A percentile compares a stretch with the other conserved stretches of the same genome.
phyloP scores from a whole-genome alignment of 2,113 vertebrate genomes.

The Mesoclemmys tuberculata region DNA sequence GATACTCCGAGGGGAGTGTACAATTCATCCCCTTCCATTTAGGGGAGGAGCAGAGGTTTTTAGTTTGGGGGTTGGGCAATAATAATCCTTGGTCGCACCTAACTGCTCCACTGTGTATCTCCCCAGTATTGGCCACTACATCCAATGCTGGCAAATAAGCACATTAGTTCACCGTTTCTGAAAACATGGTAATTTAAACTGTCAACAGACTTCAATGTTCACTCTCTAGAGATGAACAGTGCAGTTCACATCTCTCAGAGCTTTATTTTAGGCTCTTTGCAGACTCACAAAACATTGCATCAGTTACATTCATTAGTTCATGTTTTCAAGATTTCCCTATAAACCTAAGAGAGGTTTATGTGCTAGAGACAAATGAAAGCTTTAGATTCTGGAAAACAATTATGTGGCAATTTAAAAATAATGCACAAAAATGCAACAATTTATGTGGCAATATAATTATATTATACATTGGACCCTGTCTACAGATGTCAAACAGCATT shows the following conservation, averaged over 20 bases:
- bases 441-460: fast-evolving
- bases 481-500: slow-evolving; percentile 5
- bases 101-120: not conserved
- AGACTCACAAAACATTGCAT: not conserved
- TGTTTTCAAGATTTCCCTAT: not conserved
- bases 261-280: not conserved
- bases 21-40: not conserved
- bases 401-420: fast-evolving
- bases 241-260: not conserved
- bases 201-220: not conserved
- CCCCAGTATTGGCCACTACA: not conserved
- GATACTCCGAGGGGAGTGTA: not conserved
- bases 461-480: not conserved
- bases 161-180: not conserved
- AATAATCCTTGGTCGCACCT: not conserved
- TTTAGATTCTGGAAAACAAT: not conserved
- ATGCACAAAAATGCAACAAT: not conserved
- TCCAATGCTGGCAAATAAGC: not conserved
- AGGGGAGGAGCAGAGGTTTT: not conserved
- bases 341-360: not conserved
- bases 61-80: not conserved
- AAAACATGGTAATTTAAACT: not conserved
- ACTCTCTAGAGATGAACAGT: not conserved
- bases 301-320: not conserved
- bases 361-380: not conserved